These are phyloP conservation scores for Halcyon senegalensis DNA, from an alignment of 2,113 vertebrate species.

Conservation along the genomic window DNA sequence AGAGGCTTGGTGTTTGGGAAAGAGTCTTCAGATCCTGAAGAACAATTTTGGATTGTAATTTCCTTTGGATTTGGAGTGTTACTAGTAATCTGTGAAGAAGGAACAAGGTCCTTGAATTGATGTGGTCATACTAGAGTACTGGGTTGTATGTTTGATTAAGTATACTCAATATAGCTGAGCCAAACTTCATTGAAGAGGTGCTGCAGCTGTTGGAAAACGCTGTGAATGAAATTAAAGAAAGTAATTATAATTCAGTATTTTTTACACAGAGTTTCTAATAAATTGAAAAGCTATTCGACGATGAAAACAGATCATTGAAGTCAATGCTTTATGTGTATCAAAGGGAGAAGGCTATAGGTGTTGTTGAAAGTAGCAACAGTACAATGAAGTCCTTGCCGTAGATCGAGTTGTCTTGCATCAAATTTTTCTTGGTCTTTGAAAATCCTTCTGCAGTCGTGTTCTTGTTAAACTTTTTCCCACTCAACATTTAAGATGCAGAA, in stretches of 20 bases:
- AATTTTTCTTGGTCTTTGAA: background rate
- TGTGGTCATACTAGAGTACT: background rate
- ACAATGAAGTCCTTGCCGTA: background rate
- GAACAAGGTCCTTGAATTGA: background rate
- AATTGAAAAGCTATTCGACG: background rate
- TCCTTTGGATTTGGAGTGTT: background rate
- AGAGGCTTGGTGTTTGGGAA: background rate
- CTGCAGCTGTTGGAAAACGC: background rate
- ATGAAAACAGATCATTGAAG: background rate
- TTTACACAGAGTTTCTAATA: background rate
- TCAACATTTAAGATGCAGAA: constrained; percentile 11
- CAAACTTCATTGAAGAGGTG: background rate
- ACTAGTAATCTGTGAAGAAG: background rate
- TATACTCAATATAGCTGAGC: background rate
- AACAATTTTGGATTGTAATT: background rate
- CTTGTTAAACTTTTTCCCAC: constrained; percentile 3
- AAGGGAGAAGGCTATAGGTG: background rate
- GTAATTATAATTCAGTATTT: background rate
- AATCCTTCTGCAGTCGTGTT: background rate
- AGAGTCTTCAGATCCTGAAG: background rate
- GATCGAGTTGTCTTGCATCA: background rate
- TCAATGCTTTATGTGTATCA: background rate
- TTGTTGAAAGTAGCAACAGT: background rate
- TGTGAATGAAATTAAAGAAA: background rate
- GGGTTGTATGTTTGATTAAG: background rate